Evolutionary conservation across 2,888 invertebrate species (phyloP).

Genomic region (Oscheius sp.): DNA sequence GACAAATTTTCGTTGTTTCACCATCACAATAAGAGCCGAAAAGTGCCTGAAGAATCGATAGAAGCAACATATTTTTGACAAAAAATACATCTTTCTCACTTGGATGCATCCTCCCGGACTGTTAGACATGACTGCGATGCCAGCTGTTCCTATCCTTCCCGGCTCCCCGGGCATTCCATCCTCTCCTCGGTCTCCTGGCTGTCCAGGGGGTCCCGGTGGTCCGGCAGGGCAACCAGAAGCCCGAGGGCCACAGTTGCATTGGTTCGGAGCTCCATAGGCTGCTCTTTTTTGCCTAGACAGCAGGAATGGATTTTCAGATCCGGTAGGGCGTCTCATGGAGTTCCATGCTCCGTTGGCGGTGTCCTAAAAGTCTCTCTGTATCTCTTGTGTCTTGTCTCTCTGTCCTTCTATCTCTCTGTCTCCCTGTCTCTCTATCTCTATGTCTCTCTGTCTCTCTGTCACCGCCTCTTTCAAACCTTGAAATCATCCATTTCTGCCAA

Average conservation of each 20-base stretch:
- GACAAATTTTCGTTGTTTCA: too few species aligned
- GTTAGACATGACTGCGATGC: neutral
- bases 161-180: conserved; percentile 8
- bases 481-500: conserved; percentile 38
- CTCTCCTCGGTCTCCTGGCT: conserved; percentile 14
- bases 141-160: conserved; percentile 15
- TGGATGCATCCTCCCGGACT: conserved; percentile 6
- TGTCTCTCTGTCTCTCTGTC: too few species aligned
- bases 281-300: conserved; percentile 1
- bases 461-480: neutral
- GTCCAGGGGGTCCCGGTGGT: conserved; percentile 27
- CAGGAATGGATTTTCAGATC: neutral
- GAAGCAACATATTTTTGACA: neutral
- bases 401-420: neutral
- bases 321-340: neutral
- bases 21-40: too few species aligned
- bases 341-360: conserved; percentile 22
- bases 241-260: conserved; percentile 17
- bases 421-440: too few species aligned
- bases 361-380: conserved; percentile 4
- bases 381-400: neutral
- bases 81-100: neutral
- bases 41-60: neutral
- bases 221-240: conserved; percentile 15
- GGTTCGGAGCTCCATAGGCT: neutral